Evolutionary conservation across 2,888 invertebrate species (phyloP).

Genomic region (Euplagia quadripunctaria): DNA sequence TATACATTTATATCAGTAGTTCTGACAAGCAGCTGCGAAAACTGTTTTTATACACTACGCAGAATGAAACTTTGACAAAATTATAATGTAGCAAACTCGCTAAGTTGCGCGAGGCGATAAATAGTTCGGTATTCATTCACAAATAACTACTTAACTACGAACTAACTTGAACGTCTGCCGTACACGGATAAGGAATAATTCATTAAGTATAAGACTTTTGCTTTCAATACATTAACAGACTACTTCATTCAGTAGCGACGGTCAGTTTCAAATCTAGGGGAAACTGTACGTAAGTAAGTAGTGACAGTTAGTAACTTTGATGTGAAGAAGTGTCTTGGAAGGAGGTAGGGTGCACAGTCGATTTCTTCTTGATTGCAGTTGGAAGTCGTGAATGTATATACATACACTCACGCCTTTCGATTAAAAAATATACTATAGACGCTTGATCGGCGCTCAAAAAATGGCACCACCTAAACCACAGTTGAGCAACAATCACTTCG

Average conservation of each 20-base stretch:
- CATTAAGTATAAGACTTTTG: neutral
- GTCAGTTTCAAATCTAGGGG: neutral
- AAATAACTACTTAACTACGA: neutral
- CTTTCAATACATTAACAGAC: neutral
- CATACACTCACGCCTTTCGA: no score
- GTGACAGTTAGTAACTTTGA: neutral
- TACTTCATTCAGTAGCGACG: neutral
- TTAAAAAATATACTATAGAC: no score
- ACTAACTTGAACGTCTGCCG: neutral
- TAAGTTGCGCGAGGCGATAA: slow-evolving; percentile 4
- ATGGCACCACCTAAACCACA: no score
- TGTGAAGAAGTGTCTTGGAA: neutral
- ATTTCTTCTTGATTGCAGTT: neutral
- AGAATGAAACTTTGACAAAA: neutral
- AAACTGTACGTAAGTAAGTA: neutral
- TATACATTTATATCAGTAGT: no score
- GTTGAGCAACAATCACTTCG: no score
- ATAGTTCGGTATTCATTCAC: slow-evolving; percentile 11
- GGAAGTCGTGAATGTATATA: no score
- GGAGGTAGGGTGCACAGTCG: no score
- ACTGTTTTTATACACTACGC: neutral
- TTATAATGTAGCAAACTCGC: neutral
- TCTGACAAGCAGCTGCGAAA: no score
- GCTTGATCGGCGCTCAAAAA: no score
- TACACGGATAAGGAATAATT: neutral